Percentiles rank a stretch among this genome's conserved stretches.
phyloP scores from a whole-genome alignment of 92 coral and sea anemone genomes.

The Ricordea florida region DNA sequence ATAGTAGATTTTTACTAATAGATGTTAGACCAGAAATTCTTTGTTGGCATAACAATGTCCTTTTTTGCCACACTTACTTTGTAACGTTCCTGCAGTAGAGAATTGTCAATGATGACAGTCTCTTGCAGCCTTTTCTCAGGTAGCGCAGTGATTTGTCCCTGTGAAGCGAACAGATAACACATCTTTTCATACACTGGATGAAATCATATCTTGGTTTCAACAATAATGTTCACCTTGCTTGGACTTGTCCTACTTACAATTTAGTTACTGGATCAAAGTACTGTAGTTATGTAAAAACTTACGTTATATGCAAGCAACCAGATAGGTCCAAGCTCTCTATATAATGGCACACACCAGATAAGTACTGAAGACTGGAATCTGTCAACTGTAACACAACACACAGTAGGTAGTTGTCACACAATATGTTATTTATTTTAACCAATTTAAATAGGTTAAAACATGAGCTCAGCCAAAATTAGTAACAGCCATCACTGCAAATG shows the following conservation, averaged over 20 bases:
- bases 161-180: neutral
- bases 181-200: neutral
- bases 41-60: neutral
- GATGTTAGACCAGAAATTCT: too few relatives aligned
- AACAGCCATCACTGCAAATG: too few relatives aligned
- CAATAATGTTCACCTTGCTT: neutral
- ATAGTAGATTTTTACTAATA: too few relatives aligned
- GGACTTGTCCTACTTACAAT: neutral
- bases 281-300: conserved; percentile 42
- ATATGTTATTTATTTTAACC: too few relatives aligned
- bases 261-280: neutral
- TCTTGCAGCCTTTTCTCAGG: conserved; percentile 92
- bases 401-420: neutral
- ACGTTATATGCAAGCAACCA: conserved; percentile 87
- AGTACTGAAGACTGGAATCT: conserved; percentile 92
- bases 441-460: too few relatives aligned
- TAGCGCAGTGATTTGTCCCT: conserved; percentile 92
- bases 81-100: conserved; percentile 86
- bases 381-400: conserved; percentile 55
- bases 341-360: conserved; percentile 96
- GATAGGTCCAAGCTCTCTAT: conserved; percentile 84
- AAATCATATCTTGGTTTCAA: neutral
- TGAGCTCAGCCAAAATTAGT: too few relatives aligned
- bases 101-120: conserved; percentile 69
- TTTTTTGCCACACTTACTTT: conserved; percentile 54